Evolutionary conservation across 2,797 vertebrate species (phyloP), one percentile per base, ranked within the genome.

Genomic region (Mormyrus proboscirostris): DNA sequence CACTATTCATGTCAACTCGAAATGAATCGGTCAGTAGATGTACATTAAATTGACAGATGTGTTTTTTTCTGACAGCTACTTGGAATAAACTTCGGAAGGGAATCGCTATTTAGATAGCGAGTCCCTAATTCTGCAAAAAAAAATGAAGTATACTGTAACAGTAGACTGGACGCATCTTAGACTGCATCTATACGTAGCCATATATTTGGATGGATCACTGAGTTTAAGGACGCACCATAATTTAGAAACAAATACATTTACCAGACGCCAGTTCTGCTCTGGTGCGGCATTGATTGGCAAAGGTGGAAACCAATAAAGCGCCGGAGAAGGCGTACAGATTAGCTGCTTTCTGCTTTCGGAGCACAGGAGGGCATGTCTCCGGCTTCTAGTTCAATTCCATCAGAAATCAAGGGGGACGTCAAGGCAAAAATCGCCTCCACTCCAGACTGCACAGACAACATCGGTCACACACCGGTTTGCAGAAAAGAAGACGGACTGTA

Each of bases 231-330:
- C 22, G 59, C 25, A 8, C 22, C 57, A 3, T 33, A 33, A 69
- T 65, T 86, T 2, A 25, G 47, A 62, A 29, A 89, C 14, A 65
- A 89, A 65, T 92, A 90, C 92, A 93, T 94, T 91, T 90, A 92
- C 93, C 92, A 93, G 91, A 73, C 89, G 55, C 89, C 90, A 87
- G 10, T 73, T 87, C 91, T 59, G 86, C 92, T 89, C 79, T 88
- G 7, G 91, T 91, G 87, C 89, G 22, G 33, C 89, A 86, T 88
- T 93, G 94, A 96, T 90, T 19, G 95, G 93, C 95, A 93, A 91
- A 19, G 41, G 90, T 89, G 51, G 90, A 90, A 92, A 91, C 96
- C 95, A 96, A 95, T 95, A 94, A 92, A 25, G 44, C 93, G 87
- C 19, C n/a, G 90, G 92, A 29, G 85, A 1, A 55, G 41, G 12